Base-by-base conservation (phyloP, 2,888 invertebrate genomes). In the Geotrupes spiniger region DNA sequence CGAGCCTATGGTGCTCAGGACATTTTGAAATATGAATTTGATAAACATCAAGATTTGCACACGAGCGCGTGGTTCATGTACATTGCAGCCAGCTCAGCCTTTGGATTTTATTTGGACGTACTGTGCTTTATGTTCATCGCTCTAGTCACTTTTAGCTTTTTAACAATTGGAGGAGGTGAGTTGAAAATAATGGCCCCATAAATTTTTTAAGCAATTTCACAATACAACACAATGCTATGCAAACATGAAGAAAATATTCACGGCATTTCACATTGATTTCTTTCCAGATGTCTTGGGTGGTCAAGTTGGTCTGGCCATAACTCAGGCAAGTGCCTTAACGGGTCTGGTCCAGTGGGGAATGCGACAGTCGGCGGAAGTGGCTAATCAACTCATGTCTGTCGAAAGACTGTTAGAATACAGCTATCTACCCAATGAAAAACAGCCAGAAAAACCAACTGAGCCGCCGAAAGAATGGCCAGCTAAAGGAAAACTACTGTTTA, bases 341-440 rank as follows among this genome's bases (percentile, higher is more conserved):
- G 76, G 79, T 14, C 76, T 85, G 74, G 73, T 82, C 1, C 81
- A 82, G 63, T 92, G 90, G 84, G 90, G 89, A 0, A 87, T 92
- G 67, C 76, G 91, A 27, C 92, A 92, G 74, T 80, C 88, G 51
- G 89, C 92, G 0, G 92, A 92, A 73, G 82, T 86, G 45, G 77
- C 85, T 4, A 89, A 87, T 49, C 85, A 85, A 61, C 78, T 89
- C 66, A 87, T 85, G 67, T 84, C 87, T 2, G 92, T 93, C 0
- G 93, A 94, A 74, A 76, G 94, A 57, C 84, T 93, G 0, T 69
- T 91, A 6, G 90, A 92, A 64, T 94, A 94, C 70, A 82, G 84
- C 1, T 74, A 78, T 14, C 74, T 93, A n/a, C 74, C 80, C 1
- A 75, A 77, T 0, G 85, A 87, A 59, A 65, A 73, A 3, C 79